phyloP scores from a whole-genome alignment of 2,113 vertebrate genomes.

The Xerus inauris region DNA sequence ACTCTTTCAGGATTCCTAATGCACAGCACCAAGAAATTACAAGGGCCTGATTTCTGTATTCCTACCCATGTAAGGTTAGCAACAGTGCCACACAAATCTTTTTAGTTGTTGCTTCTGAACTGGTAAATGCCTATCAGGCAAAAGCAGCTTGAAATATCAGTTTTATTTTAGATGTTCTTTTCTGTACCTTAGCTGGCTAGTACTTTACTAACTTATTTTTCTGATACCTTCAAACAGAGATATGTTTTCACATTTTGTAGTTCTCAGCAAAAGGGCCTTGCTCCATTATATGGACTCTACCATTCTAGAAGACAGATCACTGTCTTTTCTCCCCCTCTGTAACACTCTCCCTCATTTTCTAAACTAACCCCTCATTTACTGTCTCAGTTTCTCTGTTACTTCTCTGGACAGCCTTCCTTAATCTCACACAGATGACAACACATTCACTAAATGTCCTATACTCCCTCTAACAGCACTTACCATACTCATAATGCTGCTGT shows the following conservation, averaged over 20 bases:
- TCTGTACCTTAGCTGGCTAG: background rate
- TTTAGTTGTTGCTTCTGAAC: background rate
- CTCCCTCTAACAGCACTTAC: background rate
- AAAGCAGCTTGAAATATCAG: background rate
- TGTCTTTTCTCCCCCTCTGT: background rate
- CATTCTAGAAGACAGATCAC: background rate
- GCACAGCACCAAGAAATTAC: background rate
- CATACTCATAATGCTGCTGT: background rate
- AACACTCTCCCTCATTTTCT: background rate
- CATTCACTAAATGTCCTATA: background rate
- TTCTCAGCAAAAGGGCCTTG: background rate
- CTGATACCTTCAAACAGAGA: background rate
- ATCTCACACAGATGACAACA: background rate
- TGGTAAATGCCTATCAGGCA: background rate
- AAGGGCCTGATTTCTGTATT: background rate
- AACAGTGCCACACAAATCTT: background rate
- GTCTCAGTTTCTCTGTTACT: background rate
- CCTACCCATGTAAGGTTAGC: background rate
- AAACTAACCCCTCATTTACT: background rate
- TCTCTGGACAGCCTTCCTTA: background rate
- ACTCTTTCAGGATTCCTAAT: background rate
- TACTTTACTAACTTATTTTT: background rate
- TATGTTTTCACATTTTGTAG: constrained; percentile 1
- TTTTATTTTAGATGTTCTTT: background rate
- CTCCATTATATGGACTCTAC: background rate